Evolutionary conservation across 2,797 vertebrate species (phyloP).

Genomic region (Thaleichthys pacificus): DNA sequence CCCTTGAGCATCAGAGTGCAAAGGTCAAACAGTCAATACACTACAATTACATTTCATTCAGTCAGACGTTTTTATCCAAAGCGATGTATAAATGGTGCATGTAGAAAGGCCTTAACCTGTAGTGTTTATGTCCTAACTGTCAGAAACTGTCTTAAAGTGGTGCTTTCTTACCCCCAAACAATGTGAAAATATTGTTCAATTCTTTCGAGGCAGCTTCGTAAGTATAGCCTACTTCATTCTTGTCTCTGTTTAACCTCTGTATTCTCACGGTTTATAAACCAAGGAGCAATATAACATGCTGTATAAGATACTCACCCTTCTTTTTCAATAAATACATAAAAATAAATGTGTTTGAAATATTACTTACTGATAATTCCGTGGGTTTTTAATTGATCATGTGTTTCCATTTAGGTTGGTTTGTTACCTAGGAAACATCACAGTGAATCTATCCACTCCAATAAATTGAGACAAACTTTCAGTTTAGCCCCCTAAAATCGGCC

Average conservation of each 20-base stretch:
- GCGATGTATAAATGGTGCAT: too few relatives aligned
- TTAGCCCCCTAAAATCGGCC: too few relatives aligned
- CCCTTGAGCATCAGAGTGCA: too few relatives aligned
- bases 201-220: conserved; percentile 69
- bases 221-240: conserved; percentile 47
- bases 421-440: background rate
- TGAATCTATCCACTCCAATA: too few relatives aligned
- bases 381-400: background rate
- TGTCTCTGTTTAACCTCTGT: conserved; percentile 52
- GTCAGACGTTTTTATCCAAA: too few relatives aligned
- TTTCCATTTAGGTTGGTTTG: background rate
- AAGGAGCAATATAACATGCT: conserved; percentile 53
- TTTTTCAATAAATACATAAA: conserved; percentile 73
- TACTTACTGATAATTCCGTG: background rate
- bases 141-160: conserved; percentile 19
- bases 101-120: too few relatives aligned
- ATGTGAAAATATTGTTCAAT: conserved; percentile 64
- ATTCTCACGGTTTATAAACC: conserved; percentile 66
- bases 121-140: conserved; percentile 5
- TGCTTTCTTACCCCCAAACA: conserved; percentile 57
- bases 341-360: conserved; percentile 1
- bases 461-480: too few relatives aligned
- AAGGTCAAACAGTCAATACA: too few relatives aligned
- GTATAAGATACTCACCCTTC: conserved; percentile 46
- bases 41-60: too few relatives aligned